A percentile compares a stretch with the other conserved stretches of the same genome.
phyloP scores from a whole-genome alignment of 2,113 vertebrate species.

The Nerophis ophidion region DNA sequence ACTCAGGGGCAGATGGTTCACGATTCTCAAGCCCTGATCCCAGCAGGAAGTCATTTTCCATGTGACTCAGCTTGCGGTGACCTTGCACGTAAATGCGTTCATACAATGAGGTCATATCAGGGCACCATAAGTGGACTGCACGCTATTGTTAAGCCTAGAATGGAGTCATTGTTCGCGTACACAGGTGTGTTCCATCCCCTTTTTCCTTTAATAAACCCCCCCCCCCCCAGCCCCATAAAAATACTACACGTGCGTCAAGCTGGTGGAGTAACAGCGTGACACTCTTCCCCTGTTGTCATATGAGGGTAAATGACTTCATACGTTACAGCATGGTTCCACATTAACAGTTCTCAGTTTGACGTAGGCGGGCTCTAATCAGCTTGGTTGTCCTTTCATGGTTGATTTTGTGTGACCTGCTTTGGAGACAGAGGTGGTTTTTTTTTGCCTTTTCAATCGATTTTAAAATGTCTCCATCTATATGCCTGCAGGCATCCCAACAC shows the following conservation, averaged over 20 bases:
- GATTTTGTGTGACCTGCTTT: neutral
- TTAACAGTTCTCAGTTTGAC: neutral
- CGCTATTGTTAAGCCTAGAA: neutral
- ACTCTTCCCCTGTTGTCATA: constrained; percentile 1
- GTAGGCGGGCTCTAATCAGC: neutral
- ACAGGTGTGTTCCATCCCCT: constrained; percentile 39
- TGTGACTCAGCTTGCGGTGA: constrained; percentile 20
- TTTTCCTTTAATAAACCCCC: constrained; percentile 20
- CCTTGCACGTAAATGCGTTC: constrained; percentile 7
- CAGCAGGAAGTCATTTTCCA: constrained; percentile 25
- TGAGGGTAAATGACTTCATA: constrained; percentile 2
- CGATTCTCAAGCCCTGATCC: constrained; percentile 29
- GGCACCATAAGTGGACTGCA: constrained; percentile 12
- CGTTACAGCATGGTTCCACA: neutral
- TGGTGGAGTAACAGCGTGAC: neutral
- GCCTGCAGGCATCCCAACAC: no score
- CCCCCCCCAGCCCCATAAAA: neutral
- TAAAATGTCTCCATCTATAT: no score
- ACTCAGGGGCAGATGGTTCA: constrained; percentile 35
- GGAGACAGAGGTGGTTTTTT: no score
- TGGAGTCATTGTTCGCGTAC: constrained; percentile 27
- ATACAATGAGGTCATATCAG: constrained; percentile 38
- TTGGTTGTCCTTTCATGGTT: neutral
- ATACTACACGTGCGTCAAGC: neutral
- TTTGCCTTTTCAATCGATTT: no score